Evolutionary conservation across 2,797 vertebrate species (phyloP).

Genomic region (Hirundo rustica): DNA sequence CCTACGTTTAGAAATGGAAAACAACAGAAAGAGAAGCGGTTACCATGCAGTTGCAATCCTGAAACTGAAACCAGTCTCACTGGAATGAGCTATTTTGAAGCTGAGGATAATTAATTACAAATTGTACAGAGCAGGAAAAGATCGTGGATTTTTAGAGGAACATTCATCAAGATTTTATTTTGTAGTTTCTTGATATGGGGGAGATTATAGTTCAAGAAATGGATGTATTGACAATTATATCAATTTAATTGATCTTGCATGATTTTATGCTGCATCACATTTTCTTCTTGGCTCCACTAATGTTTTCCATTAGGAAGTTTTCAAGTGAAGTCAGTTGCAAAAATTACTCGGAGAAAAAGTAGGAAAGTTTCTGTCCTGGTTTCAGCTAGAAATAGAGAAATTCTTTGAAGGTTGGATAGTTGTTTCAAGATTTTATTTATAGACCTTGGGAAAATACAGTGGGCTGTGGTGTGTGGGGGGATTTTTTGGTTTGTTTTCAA

Average conservation of each 20-base stretch:
- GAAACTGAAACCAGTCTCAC: conserved; percentile 22
- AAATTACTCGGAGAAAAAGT: not conserved
- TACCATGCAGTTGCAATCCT: not conserved
- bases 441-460: not conserved
- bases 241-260: not conserved
- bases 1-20: conserved; percentile 41
- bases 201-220: not conserved
- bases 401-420: not conserved
- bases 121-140: not conserved
- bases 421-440: not conserved
- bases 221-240: not conserved
- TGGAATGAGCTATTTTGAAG: not conserved
- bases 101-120: not conserved
- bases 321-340: not conserved
- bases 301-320: not conserved
- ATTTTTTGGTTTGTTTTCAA: not conserved
- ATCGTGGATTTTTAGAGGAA: not conserved
- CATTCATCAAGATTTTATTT: not conserved
- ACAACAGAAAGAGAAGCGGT: conserved; percentile 2
- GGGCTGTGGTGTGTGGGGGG: not conserved
- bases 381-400: not conserved
- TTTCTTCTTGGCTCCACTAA: not conserved
- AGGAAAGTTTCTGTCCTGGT: not conserved
- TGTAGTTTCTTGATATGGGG: not conserved
- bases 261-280: not conserved